phyloP scores from a whole-genome alignment of 2,888 invertebrate genomes.

The Ectemnius lituratus region DNA sequence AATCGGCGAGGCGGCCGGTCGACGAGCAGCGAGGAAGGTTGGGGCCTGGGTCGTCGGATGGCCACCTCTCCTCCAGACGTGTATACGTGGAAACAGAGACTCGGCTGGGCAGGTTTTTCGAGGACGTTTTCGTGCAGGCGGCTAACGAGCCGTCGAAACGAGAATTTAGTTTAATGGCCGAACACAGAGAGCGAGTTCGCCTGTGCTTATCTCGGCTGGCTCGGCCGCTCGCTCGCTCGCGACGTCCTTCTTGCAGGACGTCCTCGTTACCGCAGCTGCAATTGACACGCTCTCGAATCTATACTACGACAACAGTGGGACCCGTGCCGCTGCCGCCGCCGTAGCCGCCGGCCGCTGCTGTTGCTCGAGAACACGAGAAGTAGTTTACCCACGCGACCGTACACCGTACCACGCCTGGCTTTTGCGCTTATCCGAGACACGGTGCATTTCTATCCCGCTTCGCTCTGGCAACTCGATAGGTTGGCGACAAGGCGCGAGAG shows the following conservation, averaged over 20 bases:
- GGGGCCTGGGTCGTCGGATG: too few species aligned
- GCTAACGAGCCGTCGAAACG: constrained; percentile 70
- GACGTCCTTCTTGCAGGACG: constrained; percentile 58
- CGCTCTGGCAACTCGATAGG: too few species aligned
- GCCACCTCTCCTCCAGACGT: too few species aligned
- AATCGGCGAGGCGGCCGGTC: not conserved
- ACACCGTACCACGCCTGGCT: too few species aligned
- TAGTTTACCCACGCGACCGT: constrained; percentile 49
- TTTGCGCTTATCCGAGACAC: too few species aligned
- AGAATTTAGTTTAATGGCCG: constrained; percentile 70
- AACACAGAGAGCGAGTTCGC: constrained; percentile 44
- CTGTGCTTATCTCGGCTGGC: constrained; percentile 58
- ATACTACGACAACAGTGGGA: constrained; percentile 32
- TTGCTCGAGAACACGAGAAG: constrained; percentile 52
- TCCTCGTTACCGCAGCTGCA: constrained; percentile 67
- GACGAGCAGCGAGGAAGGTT: not conserved
- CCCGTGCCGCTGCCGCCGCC: constrained; percentile 4
- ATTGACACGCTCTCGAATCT: constrained; percentile 66
- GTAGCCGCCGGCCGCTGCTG: constrained; percentile 7
- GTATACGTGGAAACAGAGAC: constrained; percentile 41
- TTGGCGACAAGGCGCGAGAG: too few species aligned
- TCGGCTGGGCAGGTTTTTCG: constrained; percentile 48
- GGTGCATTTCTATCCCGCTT: too few species aligned
- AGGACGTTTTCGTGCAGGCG: constrained; percentile 50
- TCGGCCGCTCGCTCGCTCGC: constrained; percentile 18